Base-by-base conservation (phyloP, 2,113 vertebrate species). In the Symphodus melops region DNA sequence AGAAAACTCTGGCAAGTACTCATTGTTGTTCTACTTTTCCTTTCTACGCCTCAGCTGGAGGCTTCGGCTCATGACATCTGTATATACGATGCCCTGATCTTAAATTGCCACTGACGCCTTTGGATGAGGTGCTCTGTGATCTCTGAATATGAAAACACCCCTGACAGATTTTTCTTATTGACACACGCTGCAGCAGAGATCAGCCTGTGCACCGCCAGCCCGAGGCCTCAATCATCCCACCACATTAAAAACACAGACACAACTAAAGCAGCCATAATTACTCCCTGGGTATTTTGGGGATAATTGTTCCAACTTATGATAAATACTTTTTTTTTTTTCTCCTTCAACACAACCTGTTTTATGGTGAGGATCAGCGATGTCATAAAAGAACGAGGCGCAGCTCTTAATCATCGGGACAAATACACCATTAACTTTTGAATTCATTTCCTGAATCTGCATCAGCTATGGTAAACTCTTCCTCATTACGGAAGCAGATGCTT, bases 41-140 rank as follows among this genome's bases (percentile, higher is more conserved):
- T 95, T 94, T 95, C 93, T 94, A 82, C 86, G 88, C 95, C 95
- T 86, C 94, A 49, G 89, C 94, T 92, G 94, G 94, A 95, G 95
- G 92, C 86, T 89, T 92, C 84, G 59, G 77, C 84, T 83, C 79
- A 87, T 94, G 95, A 95, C 95, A 94, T 95, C 94, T 96, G 95
- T 95, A 95, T 94, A 94, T 93, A 95, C 84, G 94, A 95, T 88
- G 85, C 80, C 94, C 94, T 94, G 91, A 84, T 95, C 95, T 94
- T 93, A 93, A 95, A 96, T 95, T 92, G 94, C 92, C 93, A 94
- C 90, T 87, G 91, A 95, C 52, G 92, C 94, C 94, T 95, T 96
- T 91, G 93, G 94, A 95, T 95, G 95, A 95, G 93, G 93, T 92
- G 91, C 91, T 72, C 85, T 91, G 91, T 93, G 94, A 95, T 95